Evolutionary conservation across 2,797 vertebrate genomes (phyloP).

Genomic region (Microchirus variegatus): DNA sequence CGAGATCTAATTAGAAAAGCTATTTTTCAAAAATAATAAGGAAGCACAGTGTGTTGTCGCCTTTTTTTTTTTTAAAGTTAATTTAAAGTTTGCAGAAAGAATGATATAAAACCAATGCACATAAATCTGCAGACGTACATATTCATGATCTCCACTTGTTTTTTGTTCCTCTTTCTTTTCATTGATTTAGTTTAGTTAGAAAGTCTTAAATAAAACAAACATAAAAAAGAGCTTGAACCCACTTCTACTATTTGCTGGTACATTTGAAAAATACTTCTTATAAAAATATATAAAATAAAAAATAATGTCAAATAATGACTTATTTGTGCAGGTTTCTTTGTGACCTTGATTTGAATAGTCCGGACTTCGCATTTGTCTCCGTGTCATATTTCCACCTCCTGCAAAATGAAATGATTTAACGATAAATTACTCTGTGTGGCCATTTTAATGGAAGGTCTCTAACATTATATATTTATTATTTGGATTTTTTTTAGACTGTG

Average conservation of each 20-base stretch:
- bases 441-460: conserved; percentile 21
- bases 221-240: too few species aligned
- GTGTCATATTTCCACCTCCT: conserved; percentile 25
- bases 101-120: neutral
- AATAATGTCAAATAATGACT: too few species aligned
- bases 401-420: conserved; percentile 30
- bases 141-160: neutral
- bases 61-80: neutral
- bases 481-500: too few species aligned
- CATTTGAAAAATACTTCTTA: too few species aligned
- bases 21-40: conserved; percentile 15
- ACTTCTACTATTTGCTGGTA: too few species aligned
- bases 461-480: too few species aligned
- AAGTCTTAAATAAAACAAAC: too few species aligned
- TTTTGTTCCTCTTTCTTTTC: neutral
- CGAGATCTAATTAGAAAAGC: conserved; percentile 3
- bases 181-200: neutral
- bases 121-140: neutral
- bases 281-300: too few species aligned
- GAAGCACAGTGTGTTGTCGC: neutral
- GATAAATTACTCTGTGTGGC: conserved; percentile 29
- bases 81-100: neutral
- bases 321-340: too few species aligned
- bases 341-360: conserved; percentile 4
- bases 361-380: too few species aligned